These are phyloP conservation scores for Psettodes erumei DNA, from an alignment of 2,113 vertebrate species.

Conservation along the genomic window DNA sequence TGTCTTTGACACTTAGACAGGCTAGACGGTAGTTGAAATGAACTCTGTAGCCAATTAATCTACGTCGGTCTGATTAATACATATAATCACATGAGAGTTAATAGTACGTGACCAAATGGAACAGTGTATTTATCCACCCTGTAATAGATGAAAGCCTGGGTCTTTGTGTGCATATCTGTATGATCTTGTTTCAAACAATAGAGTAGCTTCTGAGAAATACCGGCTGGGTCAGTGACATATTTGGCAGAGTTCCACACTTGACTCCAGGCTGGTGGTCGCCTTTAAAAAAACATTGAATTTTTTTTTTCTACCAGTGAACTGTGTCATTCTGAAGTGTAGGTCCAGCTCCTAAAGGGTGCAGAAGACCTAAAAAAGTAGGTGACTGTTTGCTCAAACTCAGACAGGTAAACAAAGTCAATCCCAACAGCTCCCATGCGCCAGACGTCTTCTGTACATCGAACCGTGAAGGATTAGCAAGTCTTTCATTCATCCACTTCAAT, in stretches of 20 bases:
- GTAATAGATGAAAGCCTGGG: slow-evolving; percentile 40
- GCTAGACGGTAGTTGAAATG: slow-evolving; percentile 12
- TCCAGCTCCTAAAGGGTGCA: slow-evolving; percentile 28
- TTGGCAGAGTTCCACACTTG: slow-evolving; percentile 12
- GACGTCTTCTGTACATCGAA: neutral
- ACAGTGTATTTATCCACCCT: slow-evolving; percentile 12
- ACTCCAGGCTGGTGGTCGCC: slow-evolving; percentile 18
- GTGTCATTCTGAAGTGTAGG: slow-evolving; percentile 41
- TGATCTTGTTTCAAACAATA: slow-evolving; percentile 44
- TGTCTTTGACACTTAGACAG: slow-evolving; percentile 21
- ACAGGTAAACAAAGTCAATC: slow-evolving; percentile 18
- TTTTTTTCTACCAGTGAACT: slow-evolving; percentile 5
- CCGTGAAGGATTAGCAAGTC: neutral
- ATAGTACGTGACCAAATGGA: slow-evolving; percentile 25
- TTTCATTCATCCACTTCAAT: neutral
- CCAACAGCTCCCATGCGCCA: neutral
- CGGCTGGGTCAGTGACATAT: slow-evolving; percentile 27
- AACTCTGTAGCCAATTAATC: slow-evolving; percentile 5
- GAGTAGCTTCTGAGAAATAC: slow-evolving; percentile 26
- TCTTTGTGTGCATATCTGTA: slow-evolving; percentile 22
- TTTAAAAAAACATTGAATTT: slow-evolving; percentile 1
- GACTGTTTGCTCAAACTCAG: neutral
- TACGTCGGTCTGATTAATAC: slow-evolving; percentile 11
- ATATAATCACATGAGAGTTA: neutral
- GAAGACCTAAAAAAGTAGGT: slow-evolving; percentile 32